Percentiles rank a stretch among this genome's conserved stretches.
Conservation (phyloP, 2,113 vertebrate species). For the Ciconia maguari region DNA sequence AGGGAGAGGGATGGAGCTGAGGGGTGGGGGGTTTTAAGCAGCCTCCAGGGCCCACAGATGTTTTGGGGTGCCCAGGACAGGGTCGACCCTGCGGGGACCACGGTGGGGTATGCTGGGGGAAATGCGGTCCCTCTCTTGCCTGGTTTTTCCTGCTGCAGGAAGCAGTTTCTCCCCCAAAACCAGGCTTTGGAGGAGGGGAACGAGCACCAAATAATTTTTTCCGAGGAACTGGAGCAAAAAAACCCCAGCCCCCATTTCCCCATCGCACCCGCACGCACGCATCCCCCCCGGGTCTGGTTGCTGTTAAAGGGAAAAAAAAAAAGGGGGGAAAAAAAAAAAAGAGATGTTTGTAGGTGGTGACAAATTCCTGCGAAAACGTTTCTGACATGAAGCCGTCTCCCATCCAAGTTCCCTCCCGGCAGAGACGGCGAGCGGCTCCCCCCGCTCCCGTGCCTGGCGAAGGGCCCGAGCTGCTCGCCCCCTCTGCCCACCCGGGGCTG, state of each 20-base stretch:
- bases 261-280: not conserved
- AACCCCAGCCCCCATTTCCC: not conserved
- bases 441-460: not conserved
- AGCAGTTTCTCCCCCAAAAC: not conserved
- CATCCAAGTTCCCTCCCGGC: not conserved
- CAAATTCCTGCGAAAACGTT: slow-evolving; percentile 6
- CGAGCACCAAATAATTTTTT: not conserved
- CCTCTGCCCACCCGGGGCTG: fast-evolving
- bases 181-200: not conserved
- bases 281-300: not conserved
- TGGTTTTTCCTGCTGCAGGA: not conserved
- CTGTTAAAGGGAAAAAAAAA: not conserved
- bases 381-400: not conserved
- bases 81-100: not conserved
- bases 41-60: not conserved
- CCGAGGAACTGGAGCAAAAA: not conserved
- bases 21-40: not conserved
- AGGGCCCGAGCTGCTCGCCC: not conserved
- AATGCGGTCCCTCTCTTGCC: not conserved
- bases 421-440: fast-evolving
- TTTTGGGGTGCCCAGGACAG: not conserved
- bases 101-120: not conserved
- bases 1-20: not conserved
- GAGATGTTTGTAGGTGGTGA: slow-evolving; percentile 30
- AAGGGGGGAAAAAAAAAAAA: no score